Conservation (phyloP, 2,888 invertebrate species). For the Sphaeridia pumilis region DNA sequence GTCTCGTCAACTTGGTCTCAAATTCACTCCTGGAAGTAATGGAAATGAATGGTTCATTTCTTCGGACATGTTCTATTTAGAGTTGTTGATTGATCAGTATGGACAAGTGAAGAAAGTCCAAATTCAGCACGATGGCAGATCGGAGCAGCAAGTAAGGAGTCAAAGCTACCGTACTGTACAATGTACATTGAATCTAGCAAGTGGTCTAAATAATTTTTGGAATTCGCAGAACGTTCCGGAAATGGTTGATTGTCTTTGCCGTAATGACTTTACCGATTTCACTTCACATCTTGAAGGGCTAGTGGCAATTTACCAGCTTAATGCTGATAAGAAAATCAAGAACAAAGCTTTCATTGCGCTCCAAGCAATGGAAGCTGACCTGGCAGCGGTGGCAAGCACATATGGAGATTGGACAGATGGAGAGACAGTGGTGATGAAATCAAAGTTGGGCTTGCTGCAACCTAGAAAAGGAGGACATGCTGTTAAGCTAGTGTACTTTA, state of each 20-base stretch:
- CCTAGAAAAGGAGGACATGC: slow-evolving; percentile 78
- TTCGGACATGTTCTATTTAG: slow-evolving; percentile 92
- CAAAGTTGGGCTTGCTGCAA: slow-evolving; percentile 74
- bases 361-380: slow-evolving; percentile 80
- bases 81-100: slow-evolving; percentile 70
- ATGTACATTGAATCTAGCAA: background rate
- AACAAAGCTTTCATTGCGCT: slow-evolving; percentile 85
- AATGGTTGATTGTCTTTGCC: slow-evolving; percentile 65
- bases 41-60: slow-evolving; percentile 78
- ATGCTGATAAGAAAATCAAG: slow-evolving; percentile 88
- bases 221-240: slow-evolving; percentile 68
- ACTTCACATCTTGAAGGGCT: slow-evolving; percentile 79
- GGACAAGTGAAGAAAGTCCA: slow-evolving; percentile 80
- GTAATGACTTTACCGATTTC: slow-evolving; percentile 83
- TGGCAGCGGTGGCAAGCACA: slow-evolving; percentile 44
- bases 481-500: slow-evolving; percentile 86
- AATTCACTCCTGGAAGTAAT: slow-evolving; percentile 72
- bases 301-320: slow-evolving; percentile 81
- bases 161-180: background rate
- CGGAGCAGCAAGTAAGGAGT: slow-evolving; percentile 41
- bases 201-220: background rate
- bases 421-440: slow-evolving; percentile 45
- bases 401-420: slow-evolving; percentile 27
- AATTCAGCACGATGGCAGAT: slow-evolving; percentile 83
- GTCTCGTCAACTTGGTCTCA: slow-evolving; percentile 75